Evolutionary conservation across 2,797 vertebrate genomes (phyloP).

Genomic region (Oreochromis mossambicus): DNA sequence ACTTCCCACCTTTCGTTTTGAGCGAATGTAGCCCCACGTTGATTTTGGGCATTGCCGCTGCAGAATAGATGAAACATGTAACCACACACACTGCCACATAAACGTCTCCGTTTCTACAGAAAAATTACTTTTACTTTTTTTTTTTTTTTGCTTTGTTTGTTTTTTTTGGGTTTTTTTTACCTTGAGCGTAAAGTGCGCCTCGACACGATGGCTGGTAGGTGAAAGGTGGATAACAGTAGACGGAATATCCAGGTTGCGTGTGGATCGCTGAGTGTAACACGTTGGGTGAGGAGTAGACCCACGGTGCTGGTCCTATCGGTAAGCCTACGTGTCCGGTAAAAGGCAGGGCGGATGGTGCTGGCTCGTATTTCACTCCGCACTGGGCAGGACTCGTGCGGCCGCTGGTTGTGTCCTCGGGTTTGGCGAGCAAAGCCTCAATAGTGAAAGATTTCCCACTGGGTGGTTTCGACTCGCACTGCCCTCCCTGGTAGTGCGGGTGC

Average conservation of each 20-base stretch:
- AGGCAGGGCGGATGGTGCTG: conserved; percentile 5
- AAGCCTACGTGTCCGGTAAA: conserved; percentile 49
- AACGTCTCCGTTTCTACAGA: background rate
- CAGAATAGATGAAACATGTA: background rate
- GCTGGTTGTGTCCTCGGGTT: conserved; percentile 51
- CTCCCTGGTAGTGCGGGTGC: conserved; percentile 44
- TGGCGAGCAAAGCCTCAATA: conserved; percentile 83
- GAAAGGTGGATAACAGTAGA: conserved; percentile 75
- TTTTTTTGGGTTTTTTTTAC: conserved; percentile 51
- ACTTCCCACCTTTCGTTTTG: conserved; percentile 77
- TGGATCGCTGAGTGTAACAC: conserved; percentile 50
- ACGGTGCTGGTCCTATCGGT: conserved; percentile 44
- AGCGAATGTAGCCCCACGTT: conserved; percentile 52
- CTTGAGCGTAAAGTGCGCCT: conserved; percentile 71
- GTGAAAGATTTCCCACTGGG: conserved; percentile 78
- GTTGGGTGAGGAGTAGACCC: conserved; percentile 57
- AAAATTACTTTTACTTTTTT: background rate
- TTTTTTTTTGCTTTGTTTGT: background rate
- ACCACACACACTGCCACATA: background rate
- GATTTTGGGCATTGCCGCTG: conserved; percentile 67
- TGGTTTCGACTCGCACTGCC: conserved; percentile 54
- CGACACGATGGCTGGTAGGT: conserved; percentile 63
- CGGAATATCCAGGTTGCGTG: conserved; percentile 64
- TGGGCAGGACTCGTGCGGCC: conserved; percentile 28
- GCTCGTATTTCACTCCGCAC: conserved; percentile 38